Evolutionary conservation across 2,113 vertebrate species (phyloP).

Genomic region (Albula goreensis): DNA sequence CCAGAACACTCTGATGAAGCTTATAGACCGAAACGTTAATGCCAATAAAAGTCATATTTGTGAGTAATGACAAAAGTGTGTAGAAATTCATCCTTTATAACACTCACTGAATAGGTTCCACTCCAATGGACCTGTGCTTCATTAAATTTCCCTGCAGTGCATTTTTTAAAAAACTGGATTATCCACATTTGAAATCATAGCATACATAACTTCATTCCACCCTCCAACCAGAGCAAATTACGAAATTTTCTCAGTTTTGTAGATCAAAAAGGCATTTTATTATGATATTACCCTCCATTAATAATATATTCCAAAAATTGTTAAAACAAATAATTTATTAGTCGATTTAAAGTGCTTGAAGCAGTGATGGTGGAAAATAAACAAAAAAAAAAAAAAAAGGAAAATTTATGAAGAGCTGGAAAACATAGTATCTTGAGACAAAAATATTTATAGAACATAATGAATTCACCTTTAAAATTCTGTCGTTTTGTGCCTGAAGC

Average conservation of each 20-base stretch:
- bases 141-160: background rate
- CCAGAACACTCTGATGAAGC: background rate
- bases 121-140: too few relatives aligned
- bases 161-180: background rate
- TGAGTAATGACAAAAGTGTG: too few relatives aligned
- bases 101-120: too few relatives aligned
- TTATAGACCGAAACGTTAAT: too few relatives aligned
- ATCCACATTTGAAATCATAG: background rate
- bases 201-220: background rate
- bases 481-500: constrained; percentile 32
- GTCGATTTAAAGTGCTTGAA: constrained; percentile 50
- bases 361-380: constrained; percentile 34
- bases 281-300: constrained; percentile 54
- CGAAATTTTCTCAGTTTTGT: background rate
- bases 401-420: constrained; percentile 45
- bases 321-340: constrained; percentile 47
- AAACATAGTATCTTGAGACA: constrained; percentile 35
- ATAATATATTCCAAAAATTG: constrained; percentile 51
- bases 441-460: constrained; percentile 25
- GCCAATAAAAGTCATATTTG: too few relatives aligned
- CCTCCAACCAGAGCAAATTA: background rate
- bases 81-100: too few relatives aligned
- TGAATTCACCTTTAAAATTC: constrained; percentile 15
- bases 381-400: constrained; percentile 34
- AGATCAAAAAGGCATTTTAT: background rate